Conservation (phyloP, 1,140 invertebrate genomes). For the Macrobrachium rosenbergii region DNA sequence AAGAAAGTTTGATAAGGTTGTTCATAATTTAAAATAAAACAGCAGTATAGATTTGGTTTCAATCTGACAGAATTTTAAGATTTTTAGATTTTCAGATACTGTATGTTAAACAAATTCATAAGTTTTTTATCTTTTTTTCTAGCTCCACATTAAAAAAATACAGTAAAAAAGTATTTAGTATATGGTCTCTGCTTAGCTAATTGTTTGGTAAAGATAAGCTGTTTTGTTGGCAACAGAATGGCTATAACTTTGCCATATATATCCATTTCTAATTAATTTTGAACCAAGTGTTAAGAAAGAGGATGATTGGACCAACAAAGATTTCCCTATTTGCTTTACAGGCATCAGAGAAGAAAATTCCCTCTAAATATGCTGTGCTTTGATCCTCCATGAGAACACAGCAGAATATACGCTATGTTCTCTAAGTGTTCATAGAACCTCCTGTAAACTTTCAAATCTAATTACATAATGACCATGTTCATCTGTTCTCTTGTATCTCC, state of each 20-base stretch:
- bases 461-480: not conserved
- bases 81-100: too few relatives aligned
- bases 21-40: too few relatives aligned
- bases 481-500: not conserved
- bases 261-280: slow-evolving; percentile 46
- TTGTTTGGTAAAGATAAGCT: not conserved
- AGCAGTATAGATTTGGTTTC: too few relatives aligned
- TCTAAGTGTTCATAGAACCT: slow-evolving; percentile 35
- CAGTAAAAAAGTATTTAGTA: not conserved
- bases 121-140: too few relatives aligned
- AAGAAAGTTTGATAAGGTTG: too few relatives aligned
- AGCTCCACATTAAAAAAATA: too few relatives aligned
- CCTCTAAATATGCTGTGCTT: slow-evolving; percentile 56
- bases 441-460: not conserved
- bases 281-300: slow-evolving; percentile 41
- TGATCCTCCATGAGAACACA: slow-evolving; percentile 39
- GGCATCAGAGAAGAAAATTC: not conserved
- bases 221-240: not conserved
- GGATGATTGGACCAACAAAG: slow-evolving; percentile 19
- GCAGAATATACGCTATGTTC: slow-evolving; percentile 58
- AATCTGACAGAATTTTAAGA: too few relatives aligned
- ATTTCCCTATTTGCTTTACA: slow-evolving; percentile 32
- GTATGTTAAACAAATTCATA: too few relatives aligned
- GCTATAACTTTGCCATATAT: slow-evolving; percentile 7
- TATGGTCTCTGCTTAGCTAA: not conserved